phyloP scores from a whole-genome alignment of 2,113 vertebrate genomes.

The Lepus timidus region DNA sequence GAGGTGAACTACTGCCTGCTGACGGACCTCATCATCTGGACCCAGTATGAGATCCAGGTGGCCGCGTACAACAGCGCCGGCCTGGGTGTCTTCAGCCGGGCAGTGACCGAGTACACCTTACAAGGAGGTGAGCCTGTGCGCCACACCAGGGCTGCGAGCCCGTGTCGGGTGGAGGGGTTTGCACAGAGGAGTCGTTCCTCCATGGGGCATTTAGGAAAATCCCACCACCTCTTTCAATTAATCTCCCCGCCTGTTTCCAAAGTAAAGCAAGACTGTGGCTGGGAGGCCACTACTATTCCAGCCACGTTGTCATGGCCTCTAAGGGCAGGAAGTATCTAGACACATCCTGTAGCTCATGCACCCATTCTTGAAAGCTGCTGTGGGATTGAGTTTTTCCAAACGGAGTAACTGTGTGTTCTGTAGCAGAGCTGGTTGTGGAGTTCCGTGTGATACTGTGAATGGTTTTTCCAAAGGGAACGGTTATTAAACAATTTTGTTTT shows the following conservation, averaged over 20 bases:
- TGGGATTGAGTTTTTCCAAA: neutral
- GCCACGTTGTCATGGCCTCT: too few species aligned
- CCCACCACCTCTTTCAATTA: neutral
- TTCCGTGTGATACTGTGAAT: neutral
- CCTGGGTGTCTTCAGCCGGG: slow-evolving; percentile 94
- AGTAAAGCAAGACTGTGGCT: fast-evolving
- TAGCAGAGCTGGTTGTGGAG: neutral
- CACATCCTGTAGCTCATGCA: neutral
- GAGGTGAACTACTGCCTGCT: slow-evolving; percentile 98
- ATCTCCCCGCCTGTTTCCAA: neutral
- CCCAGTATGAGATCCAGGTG: slow-evolving; percentile 99
- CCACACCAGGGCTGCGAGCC: fast-evolving
- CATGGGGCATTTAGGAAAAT: neutral
- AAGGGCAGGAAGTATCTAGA: neutral
- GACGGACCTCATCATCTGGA: slow-evolving; percentile 98
- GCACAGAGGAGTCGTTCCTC: neutral
- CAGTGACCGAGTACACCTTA: slow-evolving; percentile 95
- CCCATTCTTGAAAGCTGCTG: slow-evolving; percentile 43
- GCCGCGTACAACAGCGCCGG: slow-evolving; percentile 96
- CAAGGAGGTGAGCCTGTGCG: slow-evolving; percentile 93
- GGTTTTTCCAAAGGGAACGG: neutral
- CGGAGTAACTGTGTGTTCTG: fast-evolving
- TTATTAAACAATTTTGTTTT: neutral
- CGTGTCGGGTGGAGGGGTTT: fast-evolving
- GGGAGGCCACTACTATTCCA: neutral